Conservation (phyloP, 2,888 invertebrate species). For the Uropetala carovei region DNA sequence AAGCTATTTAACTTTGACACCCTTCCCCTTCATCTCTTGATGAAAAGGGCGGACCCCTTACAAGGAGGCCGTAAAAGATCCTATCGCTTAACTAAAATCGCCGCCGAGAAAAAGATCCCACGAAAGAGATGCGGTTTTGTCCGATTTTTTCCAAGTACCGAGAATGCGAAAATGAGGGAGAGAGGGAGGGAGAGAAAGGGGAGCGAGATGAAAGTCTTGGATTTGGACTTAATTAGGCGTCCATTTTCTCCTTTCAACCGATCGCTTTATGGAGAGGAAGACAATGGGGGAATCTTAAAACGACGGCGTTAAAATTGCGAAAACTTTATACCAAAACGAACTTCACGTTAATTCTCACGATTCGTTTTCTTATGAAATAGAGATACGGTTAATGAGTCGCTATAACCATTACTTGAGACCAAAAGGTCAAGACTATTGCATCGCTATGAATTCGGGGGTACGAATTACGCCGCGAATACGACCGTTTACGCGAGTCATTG, state of each 20-base stretch:
- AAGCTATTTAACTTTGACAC: constrained; percentile 19
- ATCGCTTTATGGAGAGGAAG: neutral
- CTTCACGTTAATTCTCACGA: too few relatives aligned
- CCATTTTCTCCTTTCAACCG: too few relatives aligned
- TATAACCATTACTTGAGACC: too few relatives aligned
- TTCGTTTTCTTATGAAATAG: too few relatives aligned
- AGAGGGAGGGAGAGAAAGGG: neutral
- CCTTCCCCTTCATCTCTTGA: constrained; percentile 1
- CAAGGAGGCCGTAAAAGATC: neutral
- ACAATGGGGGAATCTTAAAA: neutral
- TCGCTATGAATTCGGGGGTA: too few relatives aligned
- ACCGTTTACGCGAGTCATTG: too few relatives aligned
- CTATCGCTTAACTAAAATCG: constrained; percentile 17
- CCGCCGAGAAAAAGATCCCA: neutral
- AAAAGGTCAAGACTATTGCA: too few relatives aligned
- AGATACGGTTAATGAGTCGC: too few relatives aligned
- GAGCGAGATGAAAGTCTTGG: neutral
- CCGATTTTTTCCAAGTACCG: neutral
- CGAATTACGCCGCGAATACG: too few relatives aligned
- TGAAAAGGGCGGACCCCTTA: constrained; percentile 10
- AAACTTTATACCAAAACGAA: neutral
- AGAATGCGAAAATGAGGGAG: too few relatives aligned
- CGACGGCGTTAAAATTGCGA: neutral
- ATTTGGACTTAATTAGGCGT: neutral
- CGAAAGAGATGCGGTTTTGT: neutral